Evolutionary conservation across 2,888 invertebrate species (phyloP).

Genomic region (Auanema sp.): DNA sequence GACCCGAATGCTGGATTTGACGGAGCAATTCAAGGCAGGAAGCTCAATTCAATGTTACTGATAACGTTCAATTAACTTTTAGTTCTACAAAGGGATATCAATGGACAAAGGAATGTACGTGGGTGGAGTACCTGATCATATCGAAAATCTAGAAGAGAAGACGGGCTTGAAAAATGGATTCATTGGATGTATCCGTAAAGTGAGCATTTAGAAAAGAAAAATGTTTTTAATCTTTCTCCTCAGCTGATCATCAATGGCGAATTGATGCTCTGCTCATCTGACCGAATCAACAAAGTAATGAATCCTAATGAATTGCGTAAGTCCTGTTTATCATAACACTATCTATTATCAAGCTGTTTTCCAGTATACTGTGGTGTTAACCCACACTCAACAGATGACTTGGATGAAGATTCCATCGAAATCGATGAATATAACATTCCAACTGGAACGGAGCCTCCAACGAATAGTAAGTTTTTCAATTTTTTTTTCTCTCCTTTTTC

Average conservation of each 20-base stretch:
- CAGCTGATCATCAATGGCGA: slow-evolving; percentile 39
- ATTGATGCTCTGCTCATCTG: slow-evolving; percentile 27
- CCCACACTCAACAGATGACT: no score
- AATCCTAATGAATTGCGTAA: slow-evolving; percentile 27
- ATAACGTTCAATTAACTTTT: slow-evolving; percentile 10
- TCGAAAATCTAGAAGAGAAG: slow-evolving; percentile 38
- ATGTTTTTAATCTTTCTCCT: slow-evolving; percentile 1
- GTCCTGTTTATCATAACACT: neutral
- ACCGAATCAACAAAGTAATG: slow-evolving; percentile 32
- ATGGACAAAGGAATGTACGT: slow-evolving; percentile 47
- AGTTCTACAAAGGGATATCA: slow-evolving; percentile 49
- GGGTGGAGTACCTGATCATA: slow-evolving; percentile 44
- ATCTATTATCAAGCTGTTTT: no score
- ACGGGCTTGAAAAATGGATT: slow-evolving; percentile 37
- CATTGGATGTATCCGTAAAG: slow-evolving; percentile 37
- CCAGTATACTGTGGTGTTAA: no score
- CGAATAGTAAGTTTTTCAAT: neutral
- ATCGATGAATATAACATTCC: no score
- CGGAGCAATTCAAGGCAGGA: slow-evolving; percentile 35
- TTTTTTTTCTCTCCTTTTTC: neutral
- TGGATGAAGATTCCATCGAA: no score
- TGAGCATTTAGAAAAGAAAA: slow-evolving; percentile 16
- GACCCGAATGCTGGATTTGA: slow-evolving; percentile 24
- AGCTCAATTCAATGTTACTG: neutral
- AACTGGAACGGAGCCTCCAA: no score